Conservation (phyloP, 2,797 vertebrate genomes). For the Xenopus petersii region DNA sequence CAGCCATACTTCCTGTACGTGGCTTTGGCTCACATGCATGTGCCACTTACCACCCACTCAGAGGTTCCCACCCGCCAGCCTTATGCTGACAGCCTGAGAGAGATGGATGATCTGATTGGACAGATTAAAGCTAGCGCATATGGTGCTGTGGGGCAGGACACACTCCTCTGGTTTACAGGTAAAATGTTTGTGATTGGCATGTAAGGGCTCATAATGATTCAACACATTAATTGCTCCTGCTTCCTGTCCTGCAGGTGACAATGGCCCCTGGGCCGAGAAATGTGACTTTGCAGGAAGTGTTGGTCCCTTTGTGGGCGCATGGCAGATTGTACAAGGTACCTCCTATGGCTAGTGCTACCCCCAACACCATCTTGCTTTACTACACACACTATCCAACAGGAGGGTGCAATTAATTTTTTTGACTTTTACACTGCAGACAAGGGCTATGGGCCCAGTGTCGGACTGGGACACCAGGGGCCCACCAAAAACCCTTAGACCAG, state of each 20-base stretch:
- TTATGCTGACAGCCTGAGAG: constrained; percentile 72
- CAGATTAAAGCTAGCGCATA: constrained; percentile 70
- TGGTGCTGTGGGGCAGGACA: constrained; percentile 64
- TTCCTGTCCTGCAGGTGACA: constrained; percentile 76
- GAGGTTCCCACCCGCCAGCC: constrained; percentile 13
- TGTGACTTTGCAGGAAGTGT: constrained; percentile 84
- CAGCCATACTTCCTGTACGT: constrained; percentile 87
- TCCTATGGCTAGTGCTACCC: too few relatives aligned
- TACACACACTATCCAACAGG: too few relatives aligned
- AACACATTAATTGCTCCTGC: not conserved
- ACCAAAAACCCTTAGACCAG: too few relatives aligned
- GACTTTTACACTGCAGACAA: too few relatives aligned
- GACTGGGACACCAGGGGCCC: too few relatives aligned
- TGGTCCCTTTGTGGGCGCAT: constrained; percentile 83
- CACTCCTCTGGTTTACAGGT: constrained; percentile 92
- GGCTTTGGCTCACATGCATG: constrained; percentile 90
- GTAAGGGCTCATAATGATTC: too few relatives aligned
- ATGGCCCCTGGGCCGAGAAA: constrained; percentile 94
- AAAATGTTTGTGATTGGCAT: constrained; percentile 16
- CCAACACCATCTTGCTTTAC: too few relatives aligned
- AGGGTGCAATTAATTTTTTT: too few relatives aligned
- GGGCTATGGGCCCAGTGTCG: too few relatives aligned
- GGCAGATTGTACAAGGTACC: constrained; percentile 85
- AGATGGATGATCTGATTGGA: constrained; percentile 88
- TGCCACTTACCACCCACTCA: constrained; percentile 70